Evolutionary conservation across 2,113 vertebrate genomes (phyloP), one percentile per base, ranked within the genome.

Genomic region (Boleophthalmus pectinirostris): DNA sequence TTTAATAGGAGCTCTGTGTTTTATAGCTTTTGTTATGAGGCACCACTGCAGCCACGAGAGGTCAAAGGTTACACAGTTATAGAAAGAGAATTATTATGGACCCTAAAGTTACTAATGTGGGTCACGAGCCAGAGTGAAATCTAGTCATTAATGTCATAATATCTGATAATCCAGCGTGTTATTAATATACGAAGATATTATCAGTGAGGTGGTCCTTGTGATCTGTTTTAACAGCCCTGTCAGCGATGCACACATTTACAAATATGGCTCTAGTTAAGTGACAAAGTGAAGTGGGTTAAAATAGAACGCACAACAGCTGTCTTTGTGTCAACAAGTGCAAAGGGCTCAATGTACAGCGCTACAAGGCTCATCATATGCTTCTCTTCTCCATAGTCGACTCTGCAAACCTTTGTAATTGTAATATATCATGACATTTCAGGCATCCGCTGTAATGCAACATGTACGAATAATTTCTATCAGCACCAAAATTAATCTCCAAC

Each of bases 231-330:
- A 65, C 65, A 63, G 70, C 66, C 12, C 84, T 74, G 83, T 87
- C 85, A 79, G 78, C 68, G 0, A 67, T 14, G 24, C 67, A 65
- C 82, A 85, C 85, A 85, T 91, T 90, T 87, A 82, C 80, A 85
- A 82, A 85, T 58, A 76, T 23, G 76, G 67, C 74, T 79, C 86
- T 75, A 75, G 77, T 81, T 81, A 79, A 82, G 78, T 70, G 72
- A 85, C 80, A 75, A 80, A 51, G 77, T 81, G 77, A 75, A 77
- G 69, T 1, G 10, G 72, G 84, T 79, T 11, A 77, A 92, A 88
- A 90, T 87, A 91, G 87, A 81, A 78, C 63, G 76, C 87, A 87
- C 86, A 87, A 83, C 91, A 92, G 90, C 91, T 91, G 91, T 83
- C 86, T 89, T 85, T 88, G 87, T 88, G 83, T 81, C 51, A 68